Percentiles rank a stretch among this genome's conserved stretches.
phyloP scores from a whole-genome alignment of 2,797 vertebrate species.

The Lerista edwardsae region DNA sequence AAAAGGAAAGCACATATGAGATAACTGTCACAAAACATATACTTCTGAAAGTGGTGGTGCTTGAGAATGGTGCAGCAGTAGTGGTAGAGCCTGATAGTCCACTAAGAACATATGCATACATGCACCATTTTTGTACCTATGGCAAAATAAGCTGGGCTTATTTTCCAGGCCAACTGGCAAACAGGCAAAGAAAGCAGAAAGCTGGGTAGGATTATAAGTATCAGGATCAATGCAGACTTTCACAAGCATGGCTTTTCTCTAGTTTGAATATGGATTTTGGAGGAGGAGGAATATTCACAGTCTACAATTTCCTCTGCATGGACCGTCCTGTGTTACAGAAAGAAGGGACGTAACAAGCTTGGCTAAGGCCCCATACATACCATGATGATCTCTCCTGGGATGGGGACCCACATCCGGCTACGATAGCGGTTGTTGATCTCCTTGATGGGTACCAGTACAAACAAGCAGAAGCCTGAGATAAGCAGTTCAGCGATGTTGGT shows the following conservation, averaged over 20 bases:
- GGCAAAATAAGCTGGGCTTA: background rate
- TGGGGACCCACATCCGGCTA: conserved; percentile 85
- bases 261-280: no score
- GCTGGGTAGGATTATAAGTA: no score
- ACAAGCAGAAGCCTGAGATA: conserved; percentile 87
- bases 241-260: no score
- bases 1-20: background rate
- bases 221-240: no score
- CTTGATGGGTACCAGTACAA: conserved; percentile 88
- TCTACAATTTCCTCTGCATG: background rate
- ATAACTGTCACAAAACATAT: background rate
- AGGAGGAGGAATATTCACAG: no score
- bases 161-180: background rate
- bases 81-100: no score
- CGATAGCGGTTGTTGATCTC: conserved; percentile 89
- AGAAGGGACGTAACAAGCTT: rapidly evolving
- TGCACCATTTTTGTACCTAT: no score
- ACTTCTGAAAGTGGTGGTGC: no score
- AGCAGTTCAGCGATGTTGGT: conserved; percentile 87
- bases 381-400: conserved; percentile 86
- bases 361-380: conserved; percentile 38
- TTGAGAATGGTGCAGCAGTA: no score
- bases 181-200: background rate
- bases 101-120: no score
- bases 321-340: background rate